Evolutionary conservation across 1,140 invertebrate species (phyloP).

Genomic region (Sipha flava): DNA sequence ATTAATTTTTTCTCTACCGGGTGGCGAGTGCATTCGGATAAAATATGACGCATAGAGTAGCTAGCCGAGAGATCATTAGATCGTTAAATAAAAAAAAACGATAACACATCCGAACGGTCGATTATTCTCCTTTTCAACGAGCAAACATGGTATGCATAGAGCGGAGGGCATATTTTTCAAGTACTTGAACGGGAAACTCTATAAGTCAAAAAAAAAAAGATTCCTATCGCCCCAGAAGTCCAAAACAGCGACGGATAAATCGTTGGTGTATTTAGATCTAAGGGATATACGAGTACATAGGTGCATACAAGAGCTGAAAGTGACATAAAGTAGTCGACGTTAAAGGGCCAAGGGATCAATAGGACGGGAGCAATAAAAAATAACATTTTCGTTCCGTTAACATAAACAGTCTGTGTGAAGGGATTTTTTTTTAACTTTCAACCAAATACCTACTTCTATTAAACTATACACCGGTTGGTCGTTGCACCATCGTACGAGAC

Average conservation of each 20-base stretch:
- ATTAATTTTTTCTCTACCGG: no score
- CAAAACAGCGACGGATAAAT: not conserved
- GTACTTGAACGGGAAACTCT: not conserved
- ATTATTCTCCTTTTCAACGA: not conserved
- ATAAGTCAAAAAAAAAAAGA: not conserved
- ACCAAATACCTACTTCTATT: not conserved
- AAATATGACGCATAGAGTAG: no score
- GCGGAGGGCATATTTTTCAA: not conserved
- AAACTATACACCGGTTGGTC: not conserved
- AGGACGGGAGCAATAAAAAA: not conserved
- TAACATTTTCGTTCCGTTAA: not conserved
- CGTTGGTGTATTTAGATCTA: not conserved
- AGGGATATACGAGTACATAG: no score
- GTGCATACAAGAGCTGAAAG: not conserved
- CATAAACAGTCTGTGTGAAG: not conserved
- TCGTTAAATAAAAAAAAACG: not conserved
- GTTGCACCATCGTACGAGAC: no score
- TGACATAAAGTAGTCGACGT: not conserved
- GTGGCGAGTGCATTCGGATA: no score
- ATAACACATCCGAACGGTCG: not conserved
- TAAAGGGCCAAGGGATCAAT: no score
- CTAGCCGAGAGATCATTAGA: not conserved
- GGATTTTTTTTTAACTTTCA: not conserved
- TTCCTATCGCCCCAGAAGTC: not conserved
- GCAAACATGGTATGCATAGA: not conserved